Conservation (phyloP, 2,888 invertebrate species). For the Netelia virgata region DNA sequence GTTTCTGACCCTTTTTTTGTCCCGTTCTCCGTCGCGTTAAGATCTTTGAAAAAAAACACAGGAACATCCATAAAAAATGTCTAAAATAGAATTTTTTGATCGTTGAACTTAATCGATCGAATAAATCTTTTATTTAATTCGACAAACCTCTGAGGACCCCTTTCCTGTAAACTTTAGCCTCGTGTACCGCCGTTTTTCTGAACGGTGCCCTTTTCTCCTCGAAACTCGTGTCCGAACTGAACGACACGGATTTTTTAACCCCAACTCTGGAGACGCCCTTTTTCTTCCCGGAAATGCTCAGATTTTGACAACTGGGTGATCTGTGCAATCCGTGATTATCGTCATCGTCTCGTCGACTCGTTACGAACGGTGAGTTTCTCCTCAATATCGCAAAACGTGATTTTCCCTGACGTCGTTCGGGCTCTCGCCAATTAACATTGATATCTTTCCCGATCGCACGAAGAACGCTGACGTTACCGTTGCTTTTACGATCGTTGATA, state of each 20-base stretch:
- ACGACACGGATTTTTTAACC: slow-evolving; percentile 82
- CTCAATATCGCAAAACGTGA: slow-evolving; percentile 52
- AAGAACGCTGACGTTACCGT: slow-evolving; percentile 9
- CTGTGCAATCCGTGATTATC: slow-evolving; percentile 59
- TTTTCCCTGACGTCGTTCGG: slow-evolving; percentile 39
- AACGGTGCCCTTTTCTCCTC: slow-evolving; percentile 76
- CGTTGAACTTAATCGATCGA: no score
- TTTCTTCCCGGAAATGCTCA: slow-evolving; percentile 71
- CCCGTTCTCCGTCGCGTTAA: slow-evolving; percentile 59
- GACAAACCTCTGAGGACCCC: slow-evolving; percentile 77
- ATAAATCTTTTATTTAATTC: slow-evolving; percentile 16
- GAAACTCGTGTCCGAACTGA: slow-evolving; percentile 82
- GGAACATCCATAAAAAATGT: no score
- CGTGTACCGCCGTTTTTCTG: slow-evolving; percentile 79
- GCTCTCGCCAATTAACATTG: slow-evolving; percentile 49
- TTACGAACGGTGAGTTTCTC: slow-evolving; percentile 45
- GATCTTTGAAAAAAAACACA: slow-evolving; percentile 43
- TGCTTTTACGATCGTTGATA: slow-evolving; percentile 46
- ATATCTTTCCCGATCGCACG: slow-evolving; percentile 18
- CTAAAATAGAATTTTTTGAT: no score
- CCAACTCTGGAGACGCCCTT: slow-evolving; percentile 56
- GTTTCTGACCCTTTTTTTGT: slow-evolving; percentile 76
- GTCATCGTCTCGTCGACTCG: slow-evolving; percentile 47
- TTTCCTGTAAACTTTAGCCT: slow-evolving; percentile 81
- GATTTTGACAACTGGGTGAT: slow-evolving; percentile 73